These are phyloP conservation scores for Drosophila paucipuncta DNA, from an alignment of 2,888 invertebrate species.

Conservation along the genomic window DNA sequence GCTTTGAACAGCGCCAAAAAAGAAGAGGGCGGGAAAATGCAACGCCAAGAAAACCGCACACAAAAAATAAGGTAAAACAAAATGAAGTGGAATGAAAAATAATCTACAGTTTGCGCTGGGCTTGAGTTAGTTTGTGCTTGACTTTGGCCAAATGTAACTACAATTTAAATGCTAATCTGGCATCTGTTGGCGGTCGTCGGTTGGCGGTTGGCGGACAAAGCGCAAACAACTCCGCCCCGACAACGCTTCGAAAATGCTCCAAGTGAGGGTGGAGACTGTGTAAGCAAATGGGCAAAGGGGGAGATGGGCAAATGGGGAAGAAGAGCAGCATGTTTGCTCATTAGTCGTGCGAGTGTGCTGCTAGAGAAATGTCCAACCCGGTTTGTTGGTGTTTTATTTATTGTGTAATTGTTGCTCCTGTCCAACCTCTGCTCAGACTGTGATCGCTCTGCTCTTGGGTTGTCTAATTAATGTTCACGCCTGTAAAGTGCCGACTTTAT, in stretches of 20 bases:
- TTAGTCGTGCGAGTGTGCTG: conserved; percentile 44
- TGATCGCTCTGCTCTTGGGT: conserved; percentile 23
- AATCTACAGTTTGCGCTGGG: conserved; percentile 60
- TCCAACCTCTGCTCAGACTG: conserved; percentile 40
- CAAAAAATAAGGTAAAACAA: conserved; percentile 26
- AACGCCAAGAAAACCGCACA: conserved; percentile 50
- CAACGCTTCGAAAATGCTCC: conserved; percentile 27
- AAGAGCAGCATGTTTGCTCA: conserved; percentile 61
- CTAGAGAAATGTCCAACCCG: conserved; percentile 21
- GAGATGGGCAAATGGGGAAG: neutral
- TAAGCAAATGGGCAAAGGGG: neutral
- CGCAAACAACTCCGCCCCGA: conserved; percentile 71
- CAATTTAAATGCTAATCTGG: conserved; percentile 80
- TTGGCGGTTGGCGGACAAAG: conserved; percentile 53
- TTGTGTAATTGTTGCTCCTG: conserved; percentile 57
- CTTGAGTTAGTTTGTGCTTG: conserved; percentile 52
- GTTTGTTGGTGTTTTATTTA: conserved; percentile 54
- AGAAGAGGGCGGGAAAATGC: conserved; percentile 53
- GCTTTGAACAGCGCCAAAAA: conserved; percentile 37
- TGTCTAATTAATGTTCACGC: conserved; percentile 78
- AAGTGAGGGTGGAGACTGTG: conserved; percentile 45
- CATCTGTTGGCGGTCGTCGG: conserved; percentile 70
- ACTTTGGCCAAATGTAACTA: conserved; percentile 77
- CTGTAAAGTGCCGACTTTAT: conserved; percentile 70
- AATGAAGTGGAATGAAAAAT: conserved; percentile 70